Conservation (phyloP, 2,888 invertebrate species). For the Apodemia duryi region DNA sequence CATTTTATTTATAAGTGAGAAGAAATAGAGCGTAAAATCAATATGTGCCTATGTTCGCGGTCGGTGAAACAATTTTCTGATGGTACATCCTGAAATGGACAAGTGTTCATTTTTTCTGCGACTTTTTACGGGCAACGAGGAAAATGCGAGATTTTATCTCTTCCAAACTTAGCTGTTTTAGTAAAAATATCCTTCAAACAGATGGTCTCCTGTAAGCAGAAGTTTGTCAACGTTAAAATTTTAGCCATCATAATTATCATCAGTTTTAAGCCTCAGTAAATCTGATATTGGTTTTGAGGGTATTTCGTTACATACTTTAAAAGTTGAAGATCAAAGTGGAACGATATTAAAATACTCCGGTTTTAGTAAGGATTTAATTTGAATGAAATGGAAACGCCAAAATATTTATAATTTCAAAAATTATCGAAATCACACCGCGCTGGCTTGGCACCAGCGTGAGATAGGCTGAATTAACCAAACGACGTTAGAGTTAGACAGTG, state of each 20-base stretch:
- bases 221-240: conserved; percentile 4
- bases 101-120: conserved; percentile 2
- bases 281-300: not conserved
- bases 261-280: not conserved
- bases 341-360: no score
- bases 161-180: not conserved
- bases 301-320: not conserved
- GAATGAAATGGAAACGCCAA: no score
- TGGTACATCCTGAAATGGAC: conserved; percentile 1
- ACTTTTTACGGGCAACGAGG: not conserved
- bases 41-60: conserved; percentile 11
- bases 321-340: not conserved
- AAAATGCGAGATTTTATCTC: conserved; percentile 8
- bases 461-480: no score
- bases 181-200: conserved; percentile 1
- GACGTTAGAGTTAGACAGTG: no score
- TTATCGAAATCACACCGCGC: no score
- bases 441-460: no score
- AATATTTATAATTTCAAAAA: no score
- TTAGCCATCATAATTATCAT: not conserved
- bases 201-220: not conserved
- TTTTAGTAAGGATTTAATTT: no score
- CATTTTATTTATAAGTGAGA: conserved; percentile 3
- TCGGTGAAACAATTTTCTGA: conserved; percentile 12
- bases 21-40: conserved; percentile 8